Conservation (phyloP, 2,113 vertebrate genomes). For the Trichomycterus rosablanca region DNA sequence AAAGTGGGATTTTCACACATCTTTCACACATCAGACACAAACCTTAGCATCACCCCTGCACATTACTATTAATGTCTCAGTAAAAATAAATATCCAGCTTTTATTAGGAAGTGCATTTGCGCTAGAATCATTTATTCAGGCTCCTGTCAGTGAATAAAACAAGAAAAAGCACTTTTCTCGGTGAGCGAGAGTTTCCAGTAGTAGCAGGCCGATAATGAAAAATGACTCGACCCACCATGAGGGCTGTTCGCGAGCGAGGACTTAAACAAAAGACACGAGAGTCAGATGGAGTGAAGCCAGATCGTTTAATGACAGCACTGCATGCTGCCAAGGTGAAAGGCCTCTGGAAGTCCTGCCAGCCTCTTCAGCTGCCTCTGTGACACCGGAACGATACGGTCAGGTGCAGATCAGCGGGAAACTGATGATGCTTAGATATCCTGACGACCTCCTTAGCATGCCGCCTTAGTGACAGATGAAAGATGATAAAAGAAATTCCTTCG, state of each 20-base stretch:
- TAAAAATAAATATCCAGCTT: slow-evolving; percentile 29
- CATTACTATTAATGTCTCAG: slow-evolving; percentile 37
- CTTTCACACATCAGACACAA: too few relatives aligned
- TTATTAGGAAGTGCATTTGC: slow-evolving; percentile 37
- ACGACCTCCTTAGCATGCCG: background rate
- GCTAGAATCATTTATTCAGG: slow-evolving; percentile 42
- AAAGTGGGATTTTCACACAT: too few relatives aligned
- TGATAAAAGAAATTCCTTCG: too few relatives aligned
- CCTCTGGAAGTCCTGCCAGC: background rate
- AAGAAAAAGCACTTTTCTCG: slow-evolving; percentile 34
- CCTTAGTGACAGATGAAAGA: too few relatives aligned
- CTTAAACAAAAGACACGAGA: background rate
- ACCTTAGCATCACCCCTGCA: too few relatives aligned
- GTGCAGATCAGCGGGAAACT: background rate
- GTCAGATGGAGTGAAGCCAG: background rate
- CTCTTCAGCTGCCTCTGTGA: background rate
- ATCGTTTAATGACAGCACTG: background rate
- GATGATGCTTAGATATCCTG: slow-evolving; percentile 15
- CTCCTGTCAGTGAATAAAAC: slow-evolving; percentile 33
- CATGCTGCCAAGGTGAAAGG: slow-evolving; percentile 22
- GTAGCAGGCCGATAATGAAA: slow-evolving; percentile 26
- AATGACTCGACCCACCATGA: slow-evolving; percentile 13
- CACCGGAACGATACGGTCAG: background rate
- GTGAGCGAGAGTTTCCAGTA: slow-evolving; percentile 15
- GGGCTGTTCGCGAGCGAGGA: background rate